Percentiles rank a stretch among this genome's conserved stretches.
Evolutionary conservation across 2,797 vertebrate species (phyloP).

Genomic region (Acipenser oxyrinchus): DNA sequence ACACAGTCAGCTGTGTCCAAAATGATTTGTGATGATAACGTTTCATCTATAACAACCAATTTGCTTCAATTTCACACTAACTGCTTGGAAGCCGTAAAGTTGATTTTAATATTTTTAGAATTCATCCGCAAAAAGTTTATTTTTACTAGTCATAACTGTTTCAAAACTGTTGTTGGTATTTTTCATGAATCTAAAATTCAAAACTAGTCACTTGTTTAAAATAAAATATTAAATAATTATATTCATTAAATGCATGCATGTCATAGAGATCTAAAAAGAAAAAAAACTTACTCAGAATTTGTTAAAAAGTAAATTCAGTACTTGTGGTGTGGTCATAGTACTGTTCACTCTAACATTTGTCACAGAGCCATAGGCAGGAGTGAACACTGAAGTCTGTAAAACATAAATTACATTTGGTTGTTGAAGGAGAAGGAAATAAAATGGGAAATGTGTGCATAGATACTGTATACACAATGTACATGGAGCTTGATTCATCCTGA

Average conservation of each 20-base stretch:
- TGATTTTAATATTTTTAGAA: background rate
- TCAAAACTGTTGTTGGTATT: no score
- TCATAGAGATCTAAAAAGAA: background rate
- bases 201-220: no score
- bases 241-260: background rate
- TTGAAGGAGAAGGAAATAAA: no score
- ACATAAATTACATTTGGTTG: background rate
- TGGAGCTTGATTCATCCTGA: no score
- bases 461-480: no score
- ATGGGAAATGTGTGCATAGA: no score
- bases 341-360: slow-evolving; percentile 81
- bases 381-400: slow-evolving; percentile 78
- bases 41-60: no score
- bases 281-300: slow-evolving; percentile 71
- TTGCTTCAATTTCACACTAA: no score
- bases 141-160: background rate
- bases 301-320: slow-evolving; percentile 72
- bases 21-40: no score
- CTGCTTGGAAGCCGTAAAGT: no score
- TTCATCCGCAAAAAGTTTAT: background rate
- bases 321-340: slow-evolving; percentile 71
- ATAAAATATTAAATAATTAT: background rate
- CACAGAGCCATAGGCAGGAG: slow-evolving; percentile 74
- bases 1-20: no score
- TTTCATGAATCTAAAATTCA: background rate